Conservation (phyloP, 2,888 invertebrate genomes). For the Diadegma fenestrale region DNA sequence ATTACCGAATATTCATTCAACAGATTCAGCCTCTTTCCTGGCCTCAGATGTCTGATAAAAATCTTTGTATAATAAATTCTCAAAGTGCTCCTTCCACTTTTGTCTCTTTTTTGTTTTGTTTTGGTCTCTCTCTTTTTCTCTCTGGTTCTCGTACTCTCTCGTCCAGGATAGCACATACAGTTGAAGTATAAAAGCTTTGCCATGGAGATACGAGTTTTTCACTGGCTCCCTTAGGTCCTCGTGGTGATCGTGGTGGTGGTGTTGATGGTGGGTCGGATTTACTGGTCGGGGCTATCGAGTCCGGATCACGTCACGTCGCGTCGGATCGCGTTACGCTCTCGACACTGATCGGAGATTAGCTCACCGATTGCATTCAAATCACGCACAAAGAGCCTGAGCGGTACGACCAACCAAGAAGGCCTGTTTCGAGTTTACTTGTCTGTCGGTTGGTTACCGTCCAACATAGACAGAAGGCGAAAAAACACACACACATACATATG, state of each 20-base stretch:
- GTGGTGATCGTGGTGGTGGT: slow-evolving; percentile 18
- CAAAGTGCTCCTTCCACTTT: slow-evolving; percentile 25
- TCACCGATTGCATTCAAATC: slow-evolving; percentile 84
- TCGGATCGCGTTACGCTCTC: slow-evolving; percentile 84
- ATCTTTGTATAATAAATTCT: slow-evolving; percentile 56
- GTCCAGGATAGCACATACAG: slow-evolving; percentile 39
- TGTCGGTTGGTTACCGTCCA: slow-evolving; percentile 65
- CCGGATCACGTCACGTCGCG: slow-evolving; percentile 82
- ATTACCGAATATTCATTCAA: slow-evolving; percentile 43
- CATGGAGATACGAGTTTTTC: slow-evolving; percentile 26
- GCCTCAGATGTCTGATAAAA: slow-evolving; percentile 31
- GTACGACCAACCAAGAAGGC: slow-evolving; percentile 53
- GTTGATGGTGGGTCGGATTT: slow-evolving; percentile 74
- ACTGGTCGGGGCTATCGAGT: slow-evolving; percentile 79
- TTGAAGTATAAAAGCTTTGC: slow-evolving; percentile 35
- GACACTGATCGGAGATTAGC: slow-evolving; percentile 84
- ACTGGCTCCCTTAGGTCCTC: background rate
- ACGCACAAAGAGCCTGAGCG: slow-evolving; percentile 81
- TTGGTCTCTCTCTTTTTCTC: background rate
- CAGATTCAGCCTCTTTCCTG: slow-evolving; percentile 35
- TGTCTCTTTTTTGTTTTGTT: slow-evolving; percentile 12
- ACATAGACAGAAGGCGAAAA: slow-evolving; percentile 24
- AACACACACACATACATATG: background rate
- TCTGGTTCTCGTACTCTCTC: background rate
- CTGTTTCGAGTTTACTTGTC: slow-evolving; percentile 49